These are phyloP conservation scores for Epinephelus malabaricus DNA, from an alignment of 2,797 vertebrate genomes.

Conservation along the genomic window DNA sequence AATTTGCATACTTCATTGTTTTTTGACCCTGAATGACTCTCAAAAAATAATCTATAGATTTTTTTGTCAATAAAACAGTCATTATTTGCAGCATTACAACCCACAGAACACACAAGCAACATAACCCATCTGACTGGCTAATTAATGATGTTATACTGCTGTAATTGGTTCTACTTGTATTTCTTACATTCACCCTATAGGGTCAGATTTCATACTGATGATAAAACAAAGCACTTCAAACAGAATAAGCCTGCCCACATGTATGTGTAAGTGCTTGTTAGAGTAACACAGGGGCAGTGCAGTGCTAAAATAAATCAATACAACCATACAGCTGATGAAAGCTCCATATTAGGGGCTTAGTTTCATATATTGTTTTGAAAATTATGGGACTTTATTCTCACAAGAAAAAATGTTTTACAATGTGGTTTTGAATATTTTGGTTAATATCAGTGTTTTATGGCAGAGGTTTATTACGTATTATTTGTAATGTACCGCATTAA, in stretches of 20 bases:
- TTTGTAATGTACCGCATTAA: too few relatives aligned
- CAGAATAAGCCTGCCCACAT: not conserved
- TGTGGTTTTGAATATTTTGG: not conserved
- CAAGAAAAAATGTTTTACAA: not conserved
- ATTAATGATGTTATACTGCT: not conserved
- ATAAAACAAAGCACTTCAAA: not conserved
- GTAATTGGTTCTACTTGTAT: not conserved
- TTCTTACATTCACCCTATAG: not conserved
- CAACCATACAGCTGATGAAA: not conserved
- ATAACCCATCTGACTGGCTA: not conserved
- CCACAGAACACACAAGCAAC: not conserved
- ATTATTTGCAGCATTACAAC: not conserved
- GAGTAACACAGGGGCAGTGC: too few relatives aligned
- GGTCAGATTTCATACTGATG: not conserved
- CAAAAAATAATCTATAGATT: not conserved
- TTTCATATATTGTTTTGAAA: not conserved
- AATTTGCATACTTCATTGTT: not conserved
- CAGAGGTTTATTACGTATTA: too few relatives aligned
- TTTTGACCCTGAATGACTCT: too few relatives aligned
- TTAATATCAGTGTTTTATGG: not conserved
- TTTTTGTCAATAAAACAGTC: not conserved
- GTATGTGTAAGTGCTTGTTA: not conserved
- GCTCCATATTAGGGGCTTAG: not conserved
- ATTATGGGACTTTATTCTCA: not conserved
- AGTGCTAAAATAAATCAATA: not conserved